phyloP scores from a whole-genome alignment of 2,888 invertebrate genomes.

The Muscina levida region DNA sequence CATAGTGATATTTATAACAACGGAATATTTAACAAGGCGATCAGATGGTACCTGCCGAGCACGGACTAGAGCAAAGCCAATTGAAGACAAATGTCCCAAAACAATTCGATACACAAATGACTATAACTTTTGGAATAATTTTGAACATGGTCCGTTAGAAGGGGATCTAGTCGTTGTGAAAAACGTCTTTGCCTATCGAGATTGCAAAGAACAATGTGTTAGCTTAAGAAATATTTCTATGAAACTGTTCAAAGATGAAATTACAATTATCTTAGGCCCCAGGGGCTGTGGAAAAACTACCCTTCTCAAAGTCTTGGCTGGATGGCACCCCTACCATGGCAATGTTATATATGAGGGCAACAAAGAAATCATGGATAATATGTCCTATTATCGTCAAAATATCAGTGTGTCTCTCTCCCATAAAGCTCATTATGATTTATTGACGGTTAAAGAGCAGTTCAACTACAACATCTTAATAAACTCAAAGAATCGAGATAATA shows the following conservation, averaged over 20 bases:
- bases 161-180: conserved; percentile 68
- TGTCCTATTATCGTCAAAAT: conserved; percentile 82
- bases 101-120: not conserved
- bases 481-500: conserved; percentile 68
- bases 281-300: conserved; percentile 94
- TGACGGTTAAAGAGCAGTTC: conserved; percentile 90
- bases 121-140: conserved; percentile 67
- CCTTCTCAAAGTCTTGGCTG: conserved; percentile 93
- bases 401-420: conserved; percentile 90
- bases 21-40: no score
- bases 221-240: conserved; percentile 71
- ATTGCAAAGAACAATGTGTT: conserved; percentile 39
- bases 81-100: no score
- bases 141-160: conserved; percentile 71
- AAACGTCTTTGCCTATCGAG: conserved; percentile 60
- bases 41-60: no score
- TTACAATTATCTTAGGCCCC: conserved; percentile 85
- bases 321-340: conserved; percentile 84
- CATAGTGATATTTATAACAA: no score
- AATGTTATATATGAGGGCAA: conserved; percentile 84
- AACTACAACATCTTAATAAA: conserved; percentile 86
- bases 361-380: conserved; percentile 83
- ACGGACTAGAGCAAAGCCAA: no score
- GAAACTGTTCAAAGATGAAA: conserved; percentile 72
- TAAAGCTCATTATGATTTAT: conserved; percentile 87